Evolutionary conservation across 2,113 vertebrate genomes (phyloP).

Genomic region (Hydrolagus affinis): DNA sequence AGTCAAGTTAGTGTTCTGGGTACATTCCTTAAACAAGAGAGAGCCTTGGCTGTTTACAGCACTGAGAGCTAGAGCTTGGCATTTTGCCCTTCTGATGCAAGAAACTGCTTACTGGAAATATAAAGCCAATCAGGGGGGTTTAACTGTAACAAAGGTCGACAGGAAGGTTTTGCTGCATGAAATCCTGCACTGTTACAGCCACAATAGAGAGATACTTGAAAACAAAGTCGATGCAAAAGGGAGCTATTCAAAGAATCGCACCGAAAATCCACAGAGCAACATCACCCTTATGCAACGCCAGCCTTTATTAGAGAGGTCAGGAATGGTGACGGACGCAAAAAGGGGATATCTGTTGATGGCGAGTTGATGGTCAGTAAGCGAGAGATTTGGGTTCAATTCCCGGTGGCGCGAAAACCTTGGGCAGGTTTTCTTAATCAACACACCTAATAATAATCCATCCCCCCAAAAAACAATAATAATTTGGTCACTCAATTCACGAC

Average conservation of each 20-base stretch:
- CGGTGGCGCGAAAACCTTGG: too few relatives aligned
- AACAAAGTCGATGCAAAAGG: too few relatives aligned
- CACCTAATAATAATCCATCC: too few relatives aligned
- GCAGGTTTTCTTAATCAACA: background rate
- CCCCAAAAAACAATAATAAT: too few relatives aligned
- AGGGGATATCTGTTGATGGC: background rate
- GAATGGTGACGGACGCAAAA: too few relatives aligned
- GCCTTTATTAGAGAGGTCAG: too few relatives aligned
- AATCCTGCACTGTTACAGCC: constrained; percentile 40
- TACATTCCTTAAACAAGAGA: constrained; percentile 62
- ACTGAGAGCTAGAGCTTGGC: constrained; percentile 56
- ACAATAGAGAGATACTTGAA: too few relatives aligned
- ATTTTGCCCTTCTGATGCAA: constrained; percentile 43
- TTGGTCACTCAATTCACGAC: too few relatives aligned
- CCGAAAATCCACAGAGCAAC: too few relatives aligned
- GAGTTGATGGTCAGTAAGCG: background rate
- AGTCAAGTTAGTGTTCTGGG: constrained; percentile 53
- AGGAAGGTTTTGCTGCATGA: constrained; percentile 49
- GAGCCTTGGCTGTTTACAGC: constrained; percentile 63
- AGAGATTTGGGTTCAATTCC: too few relatives aligned
- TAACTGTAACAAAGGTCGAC: constrained; percentile 51
- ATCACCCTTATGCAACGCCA: too few relatives aligned
- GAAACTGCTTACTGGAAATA: constrained; percentile 47
- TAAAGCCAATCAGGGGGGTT: constrained; percentile 59
- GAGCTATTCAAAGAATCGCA: too few relatives aligned